Conservation (phyloP, 2,888 invertebrate genomes). For the Eristalis intricaria region DNA sequence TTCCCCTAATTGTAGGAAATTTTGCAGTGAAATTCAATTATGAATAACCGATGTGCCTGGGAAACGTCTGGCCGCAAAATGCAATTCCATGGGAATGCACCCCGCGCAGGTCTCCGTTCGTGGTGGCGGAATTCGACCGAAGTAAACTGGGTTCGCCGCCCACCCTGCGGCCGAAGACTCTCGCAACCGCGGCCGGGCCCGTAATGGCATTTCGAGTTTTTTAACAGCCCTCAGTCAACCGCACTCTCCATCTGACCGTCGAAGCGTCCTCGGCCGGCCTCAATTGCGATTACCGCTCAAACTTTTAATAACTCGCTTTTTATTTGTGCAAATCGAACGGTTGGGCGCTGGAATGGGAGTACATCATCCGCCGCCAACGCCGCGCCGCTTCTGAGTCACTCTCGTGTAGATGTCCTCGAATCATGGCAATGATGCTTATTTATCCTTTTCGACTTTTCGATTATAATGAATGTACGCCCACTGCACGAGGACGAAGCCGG, state of each 20-base stretch:
- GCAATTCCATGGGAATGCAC: constrained; percentile 25
- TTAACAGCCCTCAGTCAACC: constrained; percentile 45
- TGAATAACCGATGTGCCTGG: constrained; percentile 15
- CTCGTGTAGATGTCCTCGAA: constrained; percentile 30
- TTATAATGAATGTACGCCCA: constrained; percentile 46
- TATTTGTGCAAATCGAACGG: background rate
- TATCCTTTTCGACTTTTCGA: constrained; percentile 37
- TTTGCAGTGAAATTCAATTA: constrained; percentile 53
- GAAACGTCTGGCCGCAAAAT: constrained; percentile 36
- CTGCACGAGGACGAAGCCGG: background rate
- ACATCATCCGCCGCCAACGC: background rate
- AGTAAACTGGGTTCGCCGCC: background rate
- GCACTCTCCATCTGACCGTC: constrained; percentile 14
- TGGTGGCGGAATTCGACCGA: background rate
- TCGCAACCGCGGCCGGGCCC: constrained; percentile 17
- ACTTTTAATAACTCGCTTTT: background rate
- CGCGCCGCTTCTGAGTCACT: background rate
- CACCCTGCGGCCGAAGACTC: background rate
- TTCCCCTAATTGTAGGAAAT: constrained; percentile 46
- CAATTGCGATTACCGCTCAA: background rate
- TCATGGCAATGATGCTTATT: constrained; percentile 47
- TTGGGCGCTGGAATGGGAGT: background rate
- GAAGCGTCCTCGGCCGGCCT: background rate
- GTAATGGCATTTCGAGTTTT: constrained; percentile 40
- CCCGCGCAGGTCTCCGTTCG: background rate